phyloP scores from a whole-genome alignment of 2,888 invertebrate genomes.

The Troglohyphantes excavatus region DNA sequence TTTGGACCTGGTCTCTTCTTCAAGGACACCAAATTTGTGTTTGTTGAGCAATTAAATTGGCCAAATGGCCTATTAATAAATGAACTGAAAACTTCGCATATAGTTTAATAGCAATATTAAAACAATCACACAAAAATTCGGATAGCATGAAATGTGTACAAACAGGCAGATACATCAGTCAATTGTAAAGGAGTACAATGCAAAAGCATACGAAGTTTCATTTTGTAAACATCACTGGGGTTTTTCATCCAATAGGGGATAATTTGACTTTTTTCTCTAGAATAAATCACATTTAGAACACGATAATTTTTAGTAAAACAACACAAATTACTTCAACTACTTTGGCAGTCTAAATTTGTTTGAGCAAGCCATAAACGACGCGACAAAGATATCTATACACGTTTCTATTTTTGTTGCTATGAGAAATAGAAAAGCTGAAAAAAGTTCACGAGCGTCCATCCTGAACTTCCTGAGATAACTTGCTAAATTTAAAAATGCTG shows the following conservation, averaged over 20 bases:
- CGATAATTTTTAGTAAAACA: neutral
- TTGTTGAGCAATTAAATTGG: too few species aligned
- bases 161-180: neutral
- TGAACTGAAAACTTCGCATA: neutral
- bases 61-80: neutral
- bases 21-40: too few species aligned
- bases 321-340: neutral
- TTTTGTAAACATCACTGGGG: neutral
- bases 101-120: neutral
- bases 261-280: neutral
- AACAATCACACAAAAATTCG: neutral
- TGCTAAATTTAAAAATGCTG: too few species aligned
- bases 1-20: too few species aligned
- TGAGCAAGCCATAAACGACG: constrained; percentile 4
- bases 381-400: neutral
- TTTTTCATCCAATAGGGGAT: neutral
- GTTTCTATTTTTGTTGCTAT: too few species aligned
- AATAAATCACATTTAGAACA: neutral
- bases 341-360: neutral
- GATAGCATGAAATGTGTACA: neutral
- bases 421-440: neutral
- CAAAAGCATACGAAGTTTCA: neutral
- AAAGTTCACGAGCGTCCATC: neutral
- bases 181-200: neutral
- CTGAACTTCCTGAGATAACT: too few species aligned